Evolutionary conservation across 2,888 invertebrate species (phyloP).

Genomic region (Diaprepes abbreviatus): DNA sequence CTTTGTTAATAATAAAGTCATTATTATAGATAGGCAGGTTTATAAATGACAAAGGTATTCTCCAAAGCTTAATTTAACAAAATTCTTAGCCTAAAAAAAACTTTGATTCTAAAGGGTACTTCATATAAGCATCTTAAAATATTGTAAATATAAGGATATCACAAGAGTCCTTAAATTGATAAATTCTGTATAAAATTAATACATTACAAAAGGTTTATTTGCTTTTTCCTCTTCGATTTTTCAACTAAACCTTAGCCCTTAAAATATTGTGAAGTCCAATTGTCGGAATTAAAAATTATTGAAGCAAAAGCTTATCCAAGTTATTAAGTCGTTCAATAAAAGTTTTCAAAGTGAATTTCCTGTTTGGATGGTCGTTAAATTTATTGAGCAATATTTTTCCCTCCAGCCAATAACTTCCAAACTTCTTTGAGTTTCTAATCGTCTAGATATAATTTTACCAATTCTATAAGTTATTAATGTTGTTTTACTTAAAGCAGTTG

Average conservation of each 20-base stretch:
- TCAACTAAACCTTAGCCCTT: too few species aligned
- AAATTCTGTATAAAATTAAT: too few species aligned
- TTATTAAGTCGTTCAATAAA: conserved; percentile 32
- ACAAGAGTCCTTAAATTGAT: too few species aligned
- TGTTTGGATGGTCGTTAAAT: conserved; percentile 27
- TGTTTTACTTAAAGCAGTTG: neutral
- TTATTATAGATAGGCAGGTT: too few species aligned
- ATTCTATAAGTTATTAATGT: neutral
- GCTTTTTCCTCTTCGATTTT: neutral
- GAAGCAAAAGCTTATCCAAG: conserved; percentile 21
- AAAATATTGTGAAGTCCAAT: conserved; percentile 18
- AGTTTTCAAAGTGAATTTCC: conserved; percentile 34
- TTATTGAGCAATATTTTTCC: conserved; percentile 30
- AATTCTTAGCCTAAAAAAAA: too few species aligned
- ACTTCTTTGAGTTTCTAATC: conserved; percentile 22
- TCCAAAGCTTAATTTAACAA: too few species aligned
- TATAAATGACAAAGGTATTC: too few species aligned
- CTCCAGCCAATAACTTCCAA: conserved; percentile 19
- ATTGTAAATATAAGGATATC: too few species aligned
- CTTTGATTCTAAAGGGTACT: too few species aligned
- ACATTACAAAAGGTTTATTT: too few species aligned
- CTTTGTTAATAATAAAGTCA: too few species aligned
- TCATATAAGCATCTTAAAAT: too few species aligned
- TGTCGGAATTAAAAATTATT: conserved; percentile 35
- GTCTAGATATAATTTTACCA: conserved; percentile 12